Evolutionary conservation across 2,888 invertebrate genomes (phyloP), one percentile per base, ranked within the genome.

Genomic region (Pyrrhosoma nymphula): DNA sequence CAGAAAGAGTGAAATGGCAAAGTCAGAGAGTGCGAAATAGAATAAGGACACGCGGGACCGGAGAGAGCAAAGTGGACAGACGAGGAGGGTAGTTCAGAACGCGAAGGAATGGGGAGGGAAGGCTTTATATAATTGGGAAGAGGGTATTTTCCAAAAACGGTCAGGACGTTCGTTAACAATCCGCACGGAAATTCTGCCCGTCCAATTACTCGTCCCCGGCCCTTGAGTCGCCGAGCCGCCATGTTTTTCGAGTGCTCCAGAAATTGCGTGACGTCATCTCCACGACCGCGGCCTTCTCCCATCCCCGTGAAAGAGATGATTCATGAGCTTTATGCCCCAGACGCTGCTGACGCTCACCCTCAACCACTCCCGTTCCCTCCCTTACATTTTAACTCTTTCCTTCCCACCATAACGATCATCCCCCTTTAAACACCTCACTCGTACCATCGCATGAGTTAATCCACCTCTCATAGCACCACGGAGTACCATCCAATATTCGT

Each of bases 211-310:
- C 35, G 23, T 88, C 88, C 47, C 35, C 47, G 26, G 8, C 47
- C 47, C 88, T 47, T 88, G 8, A 23, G 39, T 35, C 26, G 23
- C 88, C 39, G 23, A 35, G 23, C 16, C 0, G 10, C 88, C 39
- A 35, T 88, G 39, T 88, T 47, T 47, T 69, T 69, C 23, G 69
- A n/a, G 69, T 69, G 69, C n/a, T 20, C 69, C 69, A 69, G 69
- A n/a, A 69, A 69, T 69, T 69, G 69, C 69, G 69, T 69, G 69
- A 69, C 69, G 69, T 69, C 69, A 69, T 69, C 69, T 69, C 69
- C 69, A 69, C n/a, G n/a, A 26, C 23, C 69, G 69, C 8, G 8
- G 47, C 47, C 8, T 47, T 47, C 47, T 47, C 47, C 47, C 47
- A 26, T n/a, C n/a, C 12, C n/a, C 69, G 8, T 69, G 69, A 23